Evolutionary conservation across 2,797 vertebrate species (phyloP).

Genomic region (Decapterus maruadsi): DNA sequence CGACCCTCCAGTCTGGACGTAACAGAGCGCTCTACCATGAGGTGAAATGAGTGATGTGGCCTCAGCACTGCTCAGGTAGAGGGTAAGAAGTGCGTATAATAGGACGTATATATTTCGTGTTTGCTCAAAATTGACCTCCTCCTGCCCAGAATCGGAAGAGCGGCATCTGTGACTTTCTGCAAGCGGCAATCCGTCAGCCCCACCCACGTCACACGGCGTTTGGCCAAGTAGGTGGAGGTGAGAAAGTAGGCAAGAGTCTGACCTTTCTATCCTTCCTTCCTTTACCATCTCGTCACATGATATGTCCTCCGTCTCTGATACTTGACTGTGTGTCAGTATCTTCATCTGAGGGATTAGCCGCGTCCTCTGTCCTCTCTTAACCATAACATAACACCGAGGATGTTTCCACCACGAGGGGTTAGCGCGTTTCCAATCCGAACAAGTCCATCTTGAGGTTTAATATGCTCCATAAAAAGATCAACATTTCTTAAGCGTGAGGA

Average conservation of each 20-base stretch:
- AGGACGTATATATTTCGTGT: neutral
- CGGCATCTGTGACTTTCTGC: neutral
- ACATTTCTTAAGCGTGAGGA: neutral
- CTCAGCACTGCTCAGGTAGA: neutral
- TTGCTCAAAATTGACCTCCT: neutral
- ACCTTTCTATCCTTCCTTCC: neutral
- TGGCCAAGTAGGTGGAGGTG: neutral
- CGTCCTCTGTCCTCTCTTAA: too few species aligned
- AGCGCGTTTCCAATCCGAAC: too few species aligned
- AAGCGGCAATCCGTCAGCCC: neutral
- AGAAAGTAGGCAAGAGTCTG: neutral
- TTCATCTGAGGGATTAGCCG: too few species aligned
- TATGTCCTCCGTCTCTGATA: neutral
- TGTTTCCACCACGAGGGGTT: too few species aligned
- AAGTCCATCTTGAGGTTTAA: too few species aligned
- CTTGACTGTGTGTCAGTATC: too few species aligned
- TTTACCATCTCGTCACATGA: neutral
- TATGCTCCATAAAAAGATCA: neutral
- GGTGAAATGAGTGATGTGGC: constrained; percentile 4
- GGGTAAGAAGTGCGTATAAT: neutral
- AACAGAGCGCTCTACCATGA: constrained; percentile 1
- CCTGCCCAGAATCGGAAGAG: too few species aligned
- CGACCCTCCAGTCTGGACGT: constrained; percentile 40
- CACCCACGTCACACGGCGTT: neutral
- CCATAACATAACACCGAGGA: too few species aligned